Evolutionary conservation across 2,113 vertebrate species (phyloP), one percentile per base, ranked within the genome.

Genomic region (Hepsetus odoe): DNA sequence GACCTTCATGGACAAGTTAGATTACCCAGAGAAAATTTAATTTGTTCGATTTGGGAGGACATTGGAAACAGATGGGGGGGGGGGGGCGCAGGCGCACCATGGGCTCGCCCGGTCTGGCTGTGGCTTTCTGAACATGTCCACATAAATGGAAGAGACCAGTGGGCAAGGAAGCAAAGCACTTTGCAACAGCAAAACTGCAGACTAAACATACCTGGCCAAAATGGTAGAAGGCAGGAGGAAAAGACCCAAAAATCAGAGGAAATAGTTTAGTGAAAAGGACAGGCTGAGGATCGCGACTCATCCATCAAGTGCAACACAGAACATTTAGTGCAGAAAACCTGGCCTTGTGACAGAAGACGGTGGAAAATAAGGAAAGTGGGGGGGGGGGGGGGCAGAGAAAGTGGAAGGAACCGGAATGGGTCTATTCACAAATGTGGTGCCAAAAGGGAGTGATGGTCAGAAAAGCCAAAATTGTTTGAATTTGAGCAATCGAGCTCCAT

Each of bases 291-390:
- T 58, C 26, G 61, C 20, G 85, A 88, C 66, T 74, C 77, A 75
- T 82, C 80, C 80, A 86, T 71, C 69, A 73, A 87, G 90, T 91
- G 88, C 72, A 87, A 83, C 81, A 83, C 80, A 84, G 51, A 71
- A 81, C 73, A 80, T 75, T 85, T 80, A 80, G 87, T 88, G 85
- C 67, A 86, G 85, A 81, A 80, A 87, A 90, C 77, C 42, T 53
- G 80, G 82, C 55, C 84, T 81, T 22, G 76, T 90, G 74, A 77
- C 55, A 55, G 28, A 81, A 68, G 83, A 85, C 77, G 42, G 86
- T 33, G 64, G 68, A 58, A 24, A 32, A n/a, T n/a, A n/a, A n/a
- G n/a, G n/a, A n/a, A n/a, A n/a, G n/a, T n/a, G n/a, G n/a, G n/a
- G n/a, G 58, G 69, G 69, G 85, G 85, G 70, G 81, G 88, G 12